Conservation (phyloP, 2,888 invertebrate genomes). For the Plebejus argus region DNA sequence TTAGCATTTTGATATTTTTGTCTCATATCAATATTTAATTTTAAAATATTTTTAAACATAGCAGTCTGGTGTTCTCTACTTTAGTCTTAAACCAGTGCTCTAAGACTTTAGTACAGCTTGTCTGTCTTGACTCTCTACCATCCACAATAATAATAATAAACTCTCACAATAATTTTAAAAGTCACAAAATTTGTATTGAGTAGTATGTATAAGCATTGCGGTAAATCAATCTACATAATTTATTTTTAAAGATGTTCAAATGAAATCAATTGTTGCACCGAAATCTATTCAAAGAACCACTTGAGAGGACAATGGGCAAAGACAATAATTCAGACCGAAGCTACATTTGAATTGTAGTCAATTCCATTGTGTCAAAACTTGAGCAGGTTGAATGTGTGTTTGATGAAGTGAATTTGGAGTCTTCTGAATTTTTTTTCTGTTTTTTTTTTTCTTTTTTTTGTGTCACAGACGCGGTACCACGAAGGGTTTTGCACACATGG, state of each 20-base stretch:
- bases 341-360: slow-evolving; percentile 55
- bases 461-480: slow-evolving; percentile 46
- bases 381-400: slow-evolving; percentile 70
- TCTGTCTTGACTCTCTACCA: not conserved
- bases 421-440: slow-evolving; percentile 59
- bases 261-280: not conserved
- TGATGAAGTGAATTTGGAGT: slow-evolving; percentile 78
- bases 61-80: not conserved
- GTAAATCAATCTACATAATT: slow-evolving; percentile 15
- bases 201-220: not conserved
- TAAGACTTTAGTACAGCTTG: not conserved
- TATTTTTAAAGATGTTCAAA: slow-evolving; percentile 24
- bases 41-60: too few relatives aligned
- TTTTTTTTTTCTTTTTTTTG: slow-evolving; percentile 49
- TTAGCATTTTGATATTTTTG: too few relatives aligned
- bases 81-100: too few relatives aligned
- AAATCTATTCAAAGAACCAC: slow-evolving; percentile 57
- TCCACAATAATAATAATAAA: not conserved
- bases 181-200: slow-evolving; percentile 10
- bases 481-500: slow-evolving; percentile 74
- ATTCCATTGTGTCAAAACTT: slow-evolving; percentile 53
- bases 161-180: not conserved
- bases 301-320: slow-evolving; percentile 59
- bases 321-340: slow-evolving; percentile 70
- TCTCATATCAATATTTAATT: too few relatives aligned